Base-by-base conservation (phyloP, 2,113 vertebrate genomes). In the Phodopus roborovskii region DNA sequence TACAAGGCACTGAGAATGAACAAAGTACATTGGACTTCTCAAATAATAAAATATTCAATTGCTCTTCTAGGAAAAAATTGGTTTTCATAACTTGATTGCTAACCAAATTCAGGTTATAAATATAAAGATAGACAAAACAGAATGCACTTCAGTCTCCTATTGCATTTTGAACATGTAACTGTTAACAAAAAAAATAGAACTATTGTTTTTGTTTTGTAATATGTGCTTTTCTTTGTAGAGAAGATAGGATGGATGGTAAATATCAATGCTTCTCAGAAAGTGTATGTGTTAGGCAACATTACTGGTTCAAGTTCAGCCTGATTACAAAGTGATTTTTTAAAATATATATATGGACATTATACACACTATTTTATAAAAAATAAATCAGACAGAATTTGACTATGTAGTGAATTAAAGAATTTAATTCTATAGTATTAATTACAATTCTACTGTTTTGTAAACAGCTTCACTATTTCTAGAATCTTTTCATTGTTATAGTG, bases 21-120 rank as follows among this genome's bases (percentile, higher is more conserved):
- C 94, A 75, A 97, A 91, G 96, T 97, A 97, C 97, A 93, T 93
- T 96, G 87, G n/a, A 94, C 93, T 97, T 98, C 83, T 92, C 86
- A 94, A 91, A 95, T 82, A 94, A 97, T 95, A 93, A 97, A 96
- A 97, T 97, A 97, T 97, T 97, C 92, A 97, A 87, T 97, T 96
- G 92, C 91, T 92, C 89, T 84, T 45, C 78, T 68, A 68, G 73
- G 92, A 96, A 28, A 28, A 88, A 97, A 93, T 94, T 82, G 3
- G 75, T 96, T 94, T 96, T 93, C 60, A 87, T 96, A 97, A 97
- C 73, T 94, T 74, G n/a, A 88, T 95, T 96, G 95, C 88, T 93
- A 93, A 73, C 84, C 42, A 92, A 91, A 96, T 96, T 92, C 95
- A 91, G 96, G 5, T 73, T 96, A 85, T 60, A 39, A 24, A 83